phyloP scores from a whole-genome alignment of 2,888 invertebrate genomes.

The Pimpla rufipes region DNA sequence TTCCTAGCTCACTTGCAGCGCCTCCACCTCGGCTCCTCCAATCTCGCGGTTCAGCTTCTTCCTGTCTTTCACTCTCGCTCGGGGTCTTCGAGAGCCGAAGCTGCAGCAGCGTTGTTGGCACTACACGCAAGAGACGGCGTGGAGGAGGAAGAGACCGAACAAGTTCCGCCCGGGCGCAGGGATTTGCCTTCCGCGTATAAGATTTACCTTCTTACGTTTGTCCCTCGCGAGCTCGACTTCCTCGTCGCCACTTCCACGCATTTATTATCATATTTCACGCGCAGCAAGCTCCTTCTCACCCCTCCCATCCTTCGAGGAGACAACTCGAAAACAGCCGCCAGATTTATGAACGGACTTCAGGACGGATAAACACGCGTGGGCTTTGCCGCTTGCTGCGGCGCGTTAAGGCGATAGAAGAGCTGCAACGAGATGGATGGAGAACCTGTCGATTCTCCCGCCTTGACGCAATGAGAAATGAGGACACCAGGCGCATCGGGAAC shows the following conservation, averaged over 20 bases:
- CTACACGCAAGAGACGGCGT: too few relatives aligned
- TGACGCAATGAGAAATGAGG: conserved; percentile 82
- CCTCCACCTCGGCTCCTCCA: conserved; percentile 16
- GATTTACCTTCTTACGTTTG: conserved; percentile 78
- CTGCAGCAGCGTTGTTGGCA: not conserved
- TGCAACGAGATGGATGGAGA: conserved; percentile 68
- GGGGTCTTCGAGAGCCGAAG: conserved; percentile 33
- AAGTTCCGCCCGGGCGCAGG: conserved; percentile 58
- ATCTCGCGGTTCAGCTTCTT: conserved; percentile 41
- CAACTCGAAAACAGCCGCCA: conserved; percentile 82
- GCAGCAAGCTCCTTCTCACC: conserved; percentile 60
- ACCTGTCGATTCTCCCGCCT: conserved; percentile 66
- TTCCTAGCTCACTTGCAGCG: conserved; percentile 43
- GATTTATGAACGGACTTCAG: conserved; percentile 83
- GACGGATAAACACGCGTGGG: conserved; percentile 80
- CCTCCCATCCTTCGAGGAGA: too few relatives aligned
- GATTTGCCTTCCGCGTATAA: too few relatives aligned
- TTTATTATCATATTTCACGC: conserved; percentile 82
- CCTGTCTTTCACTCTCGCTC: conserved; percentile 37
- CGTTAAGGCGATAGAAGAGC: conserved; percentile 62
- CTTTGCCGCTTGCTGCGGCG: not conserved
- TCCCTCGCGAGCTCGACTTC: conserved; percentile 62
- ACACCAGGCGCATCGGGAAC: too few relatives aligned
- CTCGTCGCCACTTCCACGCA: conserved; percentile 76
- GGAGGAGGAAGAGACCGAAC: conserved; percentile 45